Evolutionary conservation across 2,113 vertebrate species (phyloP), one percentile per base, ranked within the genome.

Genomic region (Alexandromys fortis): DNA sequence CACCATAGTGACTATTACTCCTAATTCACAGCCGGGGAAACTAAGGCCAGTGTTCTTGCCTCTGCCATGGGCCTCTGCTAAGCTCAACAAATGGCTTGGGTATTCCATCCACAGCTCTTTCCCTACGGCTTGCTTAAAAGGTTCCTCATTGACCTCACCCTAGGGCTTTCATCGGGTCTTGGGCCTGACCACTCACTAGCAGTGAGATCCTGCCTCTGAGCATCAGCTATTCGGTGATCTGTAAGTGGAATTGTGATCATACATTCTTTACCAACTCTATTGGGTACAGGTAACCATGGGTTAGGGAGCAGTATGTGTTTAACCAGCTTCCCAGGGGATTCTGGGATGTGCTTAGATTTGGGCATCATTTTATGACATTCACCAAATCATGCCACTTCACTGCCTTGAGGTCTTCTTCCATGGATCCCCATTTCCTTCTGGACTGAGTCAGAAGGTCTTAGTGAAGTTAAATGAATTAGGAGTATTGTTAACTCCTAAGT

Each of bases 241-340:
- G 38, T 73, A 47, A 75, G 13, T 7, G 28, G 65, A 42, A 24
- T 5, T 11, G 7, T 11, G 38, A 1, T 33, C 19, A 0, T 0
- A 2, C 75, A 70, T 38, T 90, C 21, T 30, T 38, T 14, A 11
- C 12, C 3, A 0, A 26, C 67, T 24, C 30, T 28, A 0, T 0
- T 12, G 67, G 55, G 30, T 19, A 73, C 3, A 17, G 28, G 26
- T 0, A 47, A 35, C 38, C 0, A 0, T 11, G 0, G 4, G 52
- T 70, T 55, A 47, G 21, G 63, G 30, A 49, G 63, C 83, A 68
- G 30, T 2, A 42, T 47, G 16, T 67, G 42, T 22, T 33, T 67
- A 68, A 86, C 17, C 28, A 45, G 28, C 38, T 42, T 83, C 58
- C 55, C 55, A 85, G 38, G 26, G 81, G 81, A 30, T 45, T 30